These are phyloP conservation scores for Melanotaenia pygmaea DNA, from an alignment of 2,797 vertebrate species.

Conservation along the genomic window DNA sequence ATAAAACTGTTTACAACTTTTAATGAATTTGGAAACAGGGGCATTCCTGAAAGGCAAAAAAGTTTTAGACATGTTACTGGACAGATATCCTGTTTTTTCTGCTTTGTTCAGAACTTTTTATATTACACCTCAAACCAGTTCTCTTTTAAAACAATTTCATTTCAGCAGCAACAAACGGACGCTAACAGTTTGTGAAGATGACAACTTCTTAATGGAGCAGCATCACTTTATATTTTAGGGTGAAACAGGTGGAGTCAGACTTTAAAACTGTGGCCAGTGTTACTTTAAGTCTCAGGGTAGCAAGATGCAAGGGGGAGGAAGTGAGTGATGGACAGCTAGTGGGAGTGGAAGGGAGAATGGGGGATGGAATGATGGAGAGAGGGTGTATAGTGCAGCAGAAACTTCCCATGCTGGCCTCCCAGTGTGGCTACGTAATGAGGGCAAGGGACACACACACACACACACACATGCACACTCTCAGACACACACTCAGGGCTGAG, in stretches of 20 bases:
- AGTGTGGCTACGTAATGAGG: constrained; percentile 89
- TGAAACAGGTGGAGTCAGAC: constrained; percentile 32
- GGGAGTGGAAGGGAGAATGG: constrained; percentile 46
- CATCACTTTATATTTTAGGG: not conserved
- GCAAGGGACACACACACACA: constrained; percentile 75
- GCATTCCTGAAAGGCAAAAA: constrained; percentile 1
- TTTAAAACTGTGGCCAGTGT: constrained; percentile 30
- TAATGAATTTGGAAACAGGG: not conserved
- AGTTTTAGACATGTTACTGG: not conserved
- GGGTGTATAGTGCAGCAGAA: constrained; percentile 80
- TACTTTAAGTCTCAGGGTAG: constrained; percentile 32
- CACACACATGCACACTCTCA: constrained; percentile 40
- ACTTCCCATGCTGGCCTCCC: constrained; percentile 88
- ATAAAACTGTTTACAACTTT: not conserved
- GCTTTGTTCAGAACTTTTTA: not conserved
- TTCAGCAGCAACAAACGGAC: not conserved
- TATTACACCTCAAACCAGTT: not conserved
- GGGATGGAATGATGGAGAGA: constrained; percentile 53
- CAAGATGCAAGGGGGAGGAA: constrained; percentile 47
- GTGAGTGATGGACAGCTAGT: constrained; percentile 63
- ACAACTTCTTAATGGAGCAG: not conserved
- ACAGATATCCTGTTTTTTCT: not conserved
- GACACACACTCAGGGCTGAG: constrained; percentile 78
- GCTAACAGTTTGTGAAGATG: not conserved
- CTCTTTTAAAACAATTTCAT: not conserved